Evolutionary conservation across 2,113 vertebrate genomes (phyloP), one percentile per base, ranked within the genome.

Genomic region (Salminus brasiliensis): DNA sequence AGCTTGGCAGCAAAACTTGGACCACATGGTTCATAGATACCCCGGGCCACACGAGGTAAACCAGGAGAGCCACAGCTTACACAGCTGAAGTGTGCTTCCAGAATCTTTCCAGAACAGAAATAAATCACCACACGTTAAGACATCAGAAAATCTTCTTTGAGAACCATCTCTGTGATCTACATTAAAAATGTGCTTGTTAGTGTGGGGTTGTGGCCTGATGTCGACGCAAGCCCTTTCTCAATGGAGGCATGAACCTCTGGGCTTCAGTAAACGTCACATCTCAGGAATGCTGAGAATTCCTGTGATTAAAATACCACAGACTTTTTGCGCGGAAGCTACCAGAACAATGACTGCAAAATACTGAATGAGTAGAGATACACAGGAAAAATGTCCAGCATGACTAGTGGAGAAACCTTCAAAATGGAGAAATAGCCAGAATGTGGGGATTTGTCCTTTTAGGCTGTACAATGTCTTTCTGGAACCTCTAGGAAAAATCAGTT

Each of bases 251-350:
- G 18, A 39, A 39, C 32, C 62, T 36, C 62, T 63, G 16, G 18
- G 62, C 32, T 39, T 39, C 34, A 10, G 62, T 10, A 39, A 66
- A 30, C 63, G 29, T 60, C 39, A 62, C 47, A 55, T 60, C 66
- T 68, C 66, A 80, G 62, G 69, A 72, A 80, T 73, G 59, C 70
- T 32, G 45, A 11, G 34, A 74, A 78, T 78, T 81, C 78, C 78
- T 60, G 66, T 9, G 15, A 11, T 68, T 53, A 45, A 45, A 67
- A 43, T 47, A 52, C 60, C 13, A 47, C 41, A 65, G 8, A 49
- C 60, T 75, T 63, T n/a, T 66, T 34, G n/a, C 8, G 7, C 7
- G 32, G 70, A n/a, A 47, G 13, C 66, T 34, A 41, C 21, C 60
- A 60, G 52, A 77, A 68, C 25, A 41, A 41, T 53, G 16, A 6